phyloP scores from a whole-genome alignment of 1,140 invertebrate species.

The Magallana angulata region DNA sequence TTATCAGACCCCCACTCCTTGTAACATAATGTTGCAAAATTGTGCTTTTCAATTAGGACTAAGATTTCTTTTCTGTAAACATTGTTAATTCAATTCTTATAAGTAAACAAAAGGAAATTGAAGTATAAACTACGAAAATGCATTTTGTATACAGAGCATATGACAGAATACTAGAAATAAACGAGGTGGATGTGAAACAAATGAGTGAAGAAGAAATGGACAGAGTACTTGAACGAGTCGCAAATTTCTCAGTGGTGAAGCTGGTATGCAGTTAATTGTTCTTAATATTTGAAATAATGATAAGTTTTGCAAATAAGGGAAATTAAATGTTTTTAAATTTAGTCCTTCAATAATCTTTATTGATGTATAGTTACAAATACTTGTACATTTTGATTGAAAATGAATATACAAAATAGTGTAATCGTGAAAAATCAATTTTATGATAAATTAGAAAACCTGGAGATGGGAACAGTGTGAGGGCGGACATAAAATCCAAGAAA shows the following conservation, averaged over 20 bases:
- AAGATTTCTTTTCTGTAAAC: not conserved
- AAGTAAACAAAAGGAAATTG: not conserved
- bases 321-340: not conserved
- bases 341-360: not conserved
- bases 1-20: no score
- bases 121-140: not conserved
- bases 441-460: not conserved
- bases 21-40: not conserved
- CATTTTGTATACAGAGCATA: not conserved
- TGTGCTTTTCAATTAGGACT: not conserved
- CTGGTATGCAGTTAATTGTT: not conserved
- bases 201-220: not conserved
- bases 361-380: not conserved
- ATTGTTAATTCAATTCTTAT: not conserved
- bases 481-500: not conserved
- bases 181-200: not conserved
- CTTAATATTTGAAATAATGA: not conserved
- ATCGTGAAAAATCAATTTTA: not conserved
- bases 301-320: not conserved
- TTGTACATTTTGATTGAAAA: not conserved
- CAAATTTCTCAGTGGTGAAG: not conserved
- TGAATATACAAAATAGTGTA: not conserved
- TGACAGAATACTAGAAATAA: conserved; percentile 1
- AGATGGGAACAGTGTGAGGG: not conserved
- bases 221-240: not conserved